phyloP scores from a whole-genome alignment of 2,888 invertebrate genomes.

The Philhelius pedissequus region DNA sequence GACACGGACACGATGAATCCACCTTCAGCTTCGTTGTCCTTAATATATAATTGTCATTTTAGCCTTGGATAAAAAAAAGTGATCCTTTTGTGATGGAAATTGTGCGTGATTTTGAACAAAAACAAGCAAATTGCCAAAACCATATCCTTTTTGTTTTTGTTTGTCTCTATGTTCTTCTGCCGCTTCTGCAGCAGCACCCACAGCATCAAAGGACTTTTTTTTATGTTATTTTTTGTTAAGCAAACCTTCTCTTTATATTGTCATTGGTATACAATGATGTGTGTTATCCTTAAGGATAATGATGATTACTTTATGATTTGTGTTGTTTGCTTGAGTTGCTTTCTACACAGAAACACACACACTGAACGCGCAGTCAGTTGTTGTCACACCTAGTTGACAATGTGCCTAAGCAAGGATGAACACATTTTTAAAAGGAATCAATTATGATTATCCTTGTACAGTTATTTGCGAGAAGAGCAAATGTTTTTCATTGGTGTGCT shows the following conservation, averaged over 20 bases:
- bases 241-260: conserved; percentile 8
- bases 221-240: neutral
- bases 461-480: conserved; percentile 41
- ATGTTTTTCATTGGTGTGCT: conserved; percentile 50
- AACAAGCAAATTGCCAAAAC: conserved; percentile 44
- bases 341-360: conserved; percentile 35
- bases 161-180: conserved; percentile 41
- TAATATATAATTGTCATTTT: conserved; percentile 26
- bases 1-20: conserved; percentile 41
- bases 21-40: neutral
- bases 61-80: conserved; percentile 19
- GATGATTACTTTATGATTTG: conserved; percentile 68
- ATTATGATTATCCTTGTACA: conserved; percentile 69
- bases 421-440: conserved; percentile 66
- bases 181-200: neutral
- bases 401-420: conserved; percentile 68
- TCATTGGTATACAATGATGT: conserved; percentile 10
- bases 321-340: conserved; percentile 39
- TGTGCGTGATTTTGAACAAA: conserved; percentile 59
- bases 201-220: conserved; percentile 29
- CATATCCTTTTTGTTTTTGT: conserved; percentile 4
- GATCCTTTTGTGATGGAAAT: conserved; percentile 17
- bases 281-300: conserved; percentile 58
- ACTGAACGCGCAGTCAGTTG: conserved; percentile 7
- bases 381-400: conserved; percentile 54